Evolutionary conservation across 2,888 invertebrate genomes (phyloP), one percentile per base, ranked within the genome.

Genomic region (Atrina japonica): DNA sequence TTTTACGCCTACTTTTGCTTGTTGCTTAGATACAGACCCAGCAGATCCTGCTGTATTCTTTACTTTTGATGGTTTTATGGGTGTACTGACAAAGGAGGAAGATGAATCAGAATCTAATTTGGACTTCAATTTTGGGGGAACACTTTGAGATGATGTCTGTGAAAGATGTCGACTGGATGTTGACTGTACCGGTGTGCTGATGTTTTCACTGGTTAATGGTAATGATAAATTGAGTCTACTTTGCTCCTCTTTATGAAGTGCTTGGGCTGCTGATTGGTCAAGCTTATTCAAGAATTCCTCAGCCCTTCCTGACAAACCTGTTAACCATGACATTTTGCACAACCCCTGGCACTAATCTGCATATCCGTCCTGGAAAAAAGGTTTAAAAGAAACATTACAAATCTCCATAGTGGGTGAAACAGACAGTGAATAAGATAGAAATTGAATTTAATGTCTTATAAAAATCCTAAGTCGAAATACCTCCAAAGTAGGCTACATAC

Each of bases 271-370:
- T 88, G 94, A 94, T 84, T 95, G 93, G 83, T 95, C 95, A 27
- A 95, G 90, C 85, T 94, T 94, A 84, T 94, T 95, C 23, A 96
- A 92, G 70, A 95, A 93, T 84, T 92, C 93, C 86, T 95, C 95
- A 16, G 95, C 95, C 75, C 93, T 94, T 30, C 94, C 94, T 70
- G 95, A 95, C 66, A 95, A 91, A 73, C 93, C 94, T 73, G 93
- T 92, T 69, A 95, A 93, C 95, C 95, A 95, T 77, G 95, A 93
- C 94, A 95, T 95, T 18, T 53, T 81, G 50, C 41, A 41, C 41
- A 23, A 7, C 35, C 11, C 35, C 11, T 5, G 11, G 35, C 6
- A 7, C 35, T 35, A 11, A 35, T 35, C 11, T 35, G 11, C 35
- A 35, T 35, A n/a, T n/a, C n/a, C n/a, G n/a, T n/a, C n/a, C n/a